phyloP scores from a whole-genome alignment of 1,140 invertebrate species.

The Nylanderia fulva region DNA sequence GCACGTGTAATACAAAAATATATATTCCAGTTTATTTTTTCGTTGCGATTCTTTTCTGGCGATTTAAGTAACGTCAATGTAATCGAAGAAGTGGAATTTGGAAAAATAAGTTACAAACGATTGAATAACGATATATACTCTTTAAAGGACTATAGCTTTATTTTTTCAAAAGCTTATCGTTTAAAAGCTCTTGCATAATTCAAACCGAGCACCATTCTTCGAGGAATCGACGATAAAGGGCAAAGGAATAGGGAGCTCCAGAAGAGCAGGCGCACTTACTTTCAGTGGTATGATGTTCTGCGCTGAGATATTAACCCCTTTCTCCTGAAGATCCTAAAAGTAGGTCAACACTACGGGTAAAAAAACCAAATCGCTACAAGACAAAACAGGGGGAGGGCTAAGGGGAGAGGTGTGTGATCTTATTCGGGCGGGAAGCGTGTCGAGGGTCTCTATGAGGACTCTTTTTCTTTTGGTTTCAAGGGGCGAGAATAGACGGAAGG shows the following conservation, averaged over 20 bases:
- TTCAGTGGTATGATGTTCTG: conserved; percentile 95
- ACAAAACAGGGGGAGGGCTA: conserved; percentile 70
- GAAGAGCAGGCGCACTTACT: conserved; percentile 89
- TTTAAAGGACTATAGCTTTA: not conserved
- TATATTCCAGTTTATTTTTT: too few species aligned
- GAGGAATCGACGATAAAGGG: conserved; percentile 54
- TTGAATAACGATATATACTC: too few species aligned
- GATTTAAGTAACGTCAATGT: too few species aligned
- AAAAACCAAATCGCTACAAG: conserved; percentile 85
- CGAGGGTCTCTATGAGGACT: conserved; percentile 61
- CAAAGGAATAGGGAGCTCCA: conserved; percentile 54
- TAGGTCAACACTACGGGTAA: conserved; percentile 85
- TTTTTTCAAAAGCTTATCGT: not conserved
- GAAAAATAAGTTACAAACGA: too few species aligned
- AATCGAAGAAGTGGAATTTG: too few species aligned
- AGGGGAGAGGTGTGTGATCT: not conserved
- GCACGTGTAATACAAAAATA: too few species aligned
- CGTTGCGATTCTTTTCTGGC: too few species aligned
- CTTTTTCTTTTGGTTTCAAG: conserved; percentile 69
- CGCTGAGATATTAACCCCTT: conserved; percentile 95
- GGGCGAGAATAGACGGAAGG: not conserved
- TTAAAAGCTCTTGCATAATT: not conserved
- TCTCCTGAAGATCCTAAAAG: conserved; percentile 94
- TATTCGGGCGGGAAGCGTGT: conserved; percentile 61
- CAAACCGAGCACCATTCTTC: conserved; percentile 50